phyloP scores from a whole-genome alignment of 2,888 invertebrate genomes.

The Metallyticus violacea region DNA sequence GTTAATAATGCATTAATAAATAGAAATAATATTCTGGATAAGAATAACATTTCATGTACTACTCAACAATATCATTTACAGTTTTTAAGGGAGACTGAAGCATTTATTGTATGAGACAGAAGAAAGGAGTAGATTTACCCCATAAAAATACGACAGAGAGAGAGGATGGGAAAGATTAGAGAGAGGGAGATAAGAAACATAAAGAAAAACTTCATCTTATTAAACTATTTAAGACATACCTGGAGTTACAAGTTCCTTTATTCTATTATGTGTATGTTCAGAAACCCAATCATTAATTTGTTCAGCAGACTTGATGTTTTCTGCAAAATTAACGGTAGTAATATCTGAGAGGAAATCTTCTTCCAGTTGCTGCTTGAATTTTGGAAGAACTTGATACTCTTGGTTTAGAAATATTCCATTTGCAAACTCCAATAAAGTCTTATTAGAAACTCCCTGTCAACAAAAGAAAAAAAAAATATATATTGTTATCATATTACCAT shows the following conservation, averaged over 20 bases:
- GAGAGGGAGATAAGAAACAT: neutral
- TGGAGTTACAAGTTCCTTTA: neutral
- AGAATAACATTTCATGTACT: no score
- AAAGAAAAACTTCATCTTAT: neutral
- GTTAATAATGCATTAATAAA: no score
- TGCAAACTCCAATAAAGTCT: neutral
- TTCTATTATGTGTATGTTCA: neutral
- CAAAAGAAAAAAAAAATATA: no score
- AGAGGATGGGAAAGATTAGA: neutral
- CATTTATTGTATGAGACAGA: no score
- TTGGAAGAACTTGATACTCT: neutral
- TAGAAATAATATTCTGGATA: no score
- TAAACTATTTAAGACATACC: neutral
- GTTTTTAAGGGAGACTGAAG: no score
- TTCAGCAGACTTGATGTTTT: neutral
- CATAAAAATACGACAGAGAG: neutral
- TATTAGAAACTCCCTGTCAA: neutral
- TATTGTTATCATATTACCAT: no score
- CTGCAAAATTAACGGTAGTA: neutral
- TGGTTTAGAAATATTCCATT: neutral
- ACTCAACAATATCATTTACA: no score
- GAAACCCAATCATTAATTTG: neutral
- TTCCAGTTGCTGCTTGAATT: neutral
- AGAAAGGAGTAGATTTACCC: no score
- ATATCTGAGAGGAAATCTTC: neutral